Percentiles rank a stretch among this genome's conserved stretches.
Evolutionary conservation across 2,113 vertebrate species (phyloP).

Genomic region (Sterna hirundo): DNA sequence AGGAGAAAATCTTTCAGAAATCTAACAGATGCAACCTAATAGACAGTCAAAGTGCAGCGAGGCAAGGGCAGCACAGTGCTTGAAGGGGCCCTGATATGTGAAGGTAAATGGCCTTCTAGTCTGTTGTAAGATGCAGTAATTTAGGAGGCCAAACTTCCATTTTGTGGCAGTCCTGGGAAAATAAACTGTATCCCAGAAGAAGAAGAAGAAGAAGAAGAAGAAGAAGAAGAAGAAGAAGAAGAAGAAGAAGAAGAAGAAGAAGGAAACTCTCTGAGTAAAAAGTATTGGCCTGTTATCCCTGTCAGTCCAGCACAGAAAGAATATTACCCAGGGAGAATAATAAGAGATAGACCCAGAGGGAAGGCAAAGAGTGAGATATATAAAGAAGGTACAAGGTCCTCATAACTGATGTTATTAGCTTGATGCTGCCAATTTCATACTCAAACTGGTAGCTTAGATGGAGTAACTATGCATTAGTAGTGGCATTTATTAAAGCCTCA

Average conservation of each 20-base stretch:
- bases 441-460: neutral
- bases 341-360: neutral
- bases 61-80: neutral
- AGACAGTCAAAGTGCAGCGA: slow-evolving; percentile 21
- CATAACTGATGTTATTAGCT: neutral
- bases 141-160: slow-evolving; percentile 33
- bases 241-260: slow-evolving; percentile 1
- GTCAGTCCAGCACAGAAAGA: neutral
- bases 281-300: neutral
- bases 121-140: neutral
- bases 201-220: neutral
- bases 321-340: neutral
- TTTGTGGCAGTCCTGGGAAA: neutral
- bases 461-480: neutral
- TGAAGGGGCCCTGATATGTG: neutral
- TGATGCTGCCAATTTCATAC: neutral
- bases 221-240: neutral
- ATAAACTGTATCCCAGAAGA: neutral
- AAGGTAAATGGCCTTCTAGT: slow-evolving; percentile 11
- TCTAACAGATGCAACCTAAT: slow-evolving; percentile 32
- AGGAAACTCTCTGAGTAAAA: neutral
- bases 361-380: neutral
- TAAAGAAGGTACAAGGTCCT: neutral
- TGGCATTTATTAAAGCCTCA: neutral
- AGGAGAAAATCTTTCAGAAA: slow-evolving; percentile 50